Evolutionary conservation across 2,797 vertebrate species (phyloP).

Genomic region (Hypotaenidia philippensis): DNA sequence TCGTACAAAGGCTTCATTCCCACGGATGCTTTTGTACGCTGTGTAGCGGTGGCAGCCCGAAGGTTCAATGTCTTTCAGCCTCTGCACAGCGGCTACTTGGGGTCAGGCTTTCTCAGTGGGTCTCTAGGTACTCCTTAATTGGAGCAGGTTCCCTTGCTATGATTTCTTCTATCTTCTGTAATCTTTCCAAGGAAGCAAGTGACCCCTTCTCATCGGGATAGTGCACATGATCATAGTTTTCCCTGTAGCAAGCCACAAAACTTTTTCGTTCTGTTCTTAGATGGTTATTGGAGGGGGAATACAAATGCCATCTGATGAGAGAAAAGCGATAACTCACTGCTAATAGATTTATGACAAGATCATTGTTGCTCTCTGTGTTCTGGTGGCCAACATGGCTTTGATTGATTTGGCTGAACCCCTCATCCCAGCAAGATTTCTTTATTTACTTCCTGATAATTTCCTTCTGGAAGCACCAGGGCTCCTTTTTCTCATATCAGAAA

Average conservation of each 20-base stretch:
- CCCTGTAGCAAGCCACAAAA: not conserved
- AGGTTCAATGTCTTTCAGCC: constrained; percentile 57
- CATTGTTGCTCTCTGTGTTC: not conserved
- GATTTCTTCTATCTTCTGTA: constrained; percentile 10
- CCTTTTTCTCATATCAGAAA: not conserved
- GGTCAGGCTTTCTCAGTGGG: constrained; percentile 18
- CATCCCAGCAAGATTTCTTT: not conserved
- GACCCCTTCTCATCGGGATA: not conserved
- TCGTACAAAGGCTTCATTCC: not conserved
- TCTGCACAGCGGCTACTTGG: not conserved
- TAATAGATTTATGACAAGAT: not conserved
- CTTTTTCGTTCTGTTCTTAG: not conserved
- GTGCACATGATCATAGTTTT: not conserved
- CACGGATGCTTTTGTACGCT: not conserved
- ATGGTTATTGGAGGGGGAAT: not conserved
- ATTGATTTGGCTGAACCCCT: not conserved
- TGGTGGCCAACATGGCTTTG: not conserved
- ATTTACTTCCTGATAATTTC: not conserved
- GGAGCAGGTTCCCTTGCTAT: not conserved
- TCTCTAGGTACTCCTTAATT: constrained; percentile 8
- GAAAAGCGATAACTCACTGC: not conserved
- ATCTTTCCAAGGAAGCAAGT: constrained; percentile 15
- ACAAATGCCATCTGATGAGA: not conserved
- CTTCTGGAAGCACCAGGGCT: not conserved
- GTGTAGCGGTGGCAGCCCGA: not conserved